A percentile compares a stretch with the other conserved stretches of the same genome.
Evolutionary conservation across 2,113 vertebrate genomes (phyloP).

Genomic region (Arothron firmamentum): DNA sequence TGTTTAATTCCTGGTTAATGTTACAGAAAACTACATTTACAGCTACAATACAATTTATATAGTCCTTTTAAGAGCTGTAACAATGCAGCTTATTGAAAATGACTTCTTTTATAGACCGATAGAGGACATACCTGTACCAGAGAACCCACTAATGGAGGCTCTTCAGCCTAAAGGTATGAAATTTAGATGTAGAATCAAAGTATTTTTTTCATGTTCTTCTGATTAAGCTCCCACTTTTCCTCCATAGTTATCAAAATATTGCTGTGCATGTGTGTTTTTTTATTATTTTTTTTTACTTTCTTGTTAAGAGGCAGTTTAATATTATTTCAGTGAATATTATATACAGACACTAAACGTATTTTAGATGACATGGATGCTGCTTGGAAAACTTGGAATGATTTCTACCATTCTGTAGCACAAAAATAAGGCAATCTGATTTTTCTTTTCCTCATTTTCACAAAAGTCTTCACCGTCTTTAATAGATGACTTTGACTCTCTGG

Average conservation of each 20-base stretch:
- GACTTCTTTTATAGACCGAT: conserved; percentile 23
- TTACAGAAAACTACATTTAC: too few species aligned
- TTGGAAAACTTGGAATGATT: too few species aligned
- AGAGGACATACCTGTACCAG: conserved; percentile 7
- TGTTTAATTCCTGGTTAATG: too few species aligned
- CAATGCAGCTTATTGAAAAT: background rate
- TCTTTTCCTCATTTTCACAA: too few species aligned
- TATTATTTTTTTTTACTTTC: too few species aligned
- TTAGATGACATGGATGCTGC: too few species aligned
- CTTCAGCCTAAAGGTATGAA: conserved; percentile 43
- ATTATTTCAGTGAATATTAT: too few species aligned
- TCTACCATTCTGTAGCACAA: background rate
- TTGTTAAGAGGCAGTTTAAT: too few species aligned
- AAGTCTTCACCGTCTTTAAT: conserved; percentile 23
- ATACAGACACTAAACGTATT: too few species aligned
- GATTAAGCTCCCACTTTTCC: background rate
- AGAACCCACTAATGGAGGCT: conserved; percentile 16
- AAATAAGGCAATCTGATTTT: background rate
- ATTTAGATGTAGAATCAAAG: background rate
- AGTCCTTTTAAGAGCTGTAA: background rate
- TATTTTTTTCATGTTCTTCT: background rate
- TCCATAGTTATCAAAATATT: background rate
- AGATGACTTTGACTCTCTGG: conserved; percentile 74
- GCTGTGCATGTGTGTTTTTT: too few species aligned
- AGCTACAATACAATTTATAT: too few species aligned